Conservation (phyloP, 2,113 vertebrate species). For the Emydocephalus ijimae region DNA sequence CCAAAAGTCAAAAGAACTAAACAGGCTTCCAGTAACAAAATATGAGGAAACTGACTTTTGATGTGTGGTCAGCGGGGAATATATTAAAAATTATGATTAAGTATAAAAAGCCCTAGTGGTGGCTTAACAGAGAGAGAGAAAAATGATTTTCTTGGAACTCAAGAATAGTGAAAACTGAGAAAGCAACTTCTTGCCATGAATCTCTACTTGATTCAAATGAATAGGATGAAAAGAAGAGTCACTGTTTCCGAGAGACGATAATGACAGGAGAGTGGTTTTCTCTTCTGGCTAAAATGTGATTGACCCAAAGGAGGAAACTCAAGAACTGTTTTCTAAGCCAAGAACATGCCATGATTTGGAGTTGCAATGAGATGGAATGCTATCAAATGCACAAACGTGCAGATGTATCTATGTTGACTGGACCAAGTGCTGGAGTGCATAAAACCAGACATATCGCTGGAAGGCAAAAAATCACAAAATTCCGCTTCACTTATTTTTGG, state of each 20-base stretch:
- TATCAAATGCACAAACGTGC: neutral
- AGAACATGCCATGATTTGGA: neutral
- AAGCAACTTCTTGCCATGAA: neutral
- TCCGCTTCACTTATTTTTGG: neutral
- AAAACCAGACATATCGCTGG: neutral
- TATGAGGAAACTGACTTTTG: neutral
- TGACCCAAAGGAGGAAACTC: neutral
- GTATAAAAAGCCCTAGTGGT: neutral
- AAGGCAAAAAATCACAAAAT: neutral
- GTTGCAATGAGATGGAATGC: neutral
- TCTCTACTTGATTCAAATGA: neutral
- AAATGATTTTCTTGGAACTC: neutral
- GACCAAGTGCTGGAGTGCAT: neutral
- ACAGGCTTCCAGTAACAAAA: neutral
- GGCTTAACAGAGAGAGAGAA: neutral
- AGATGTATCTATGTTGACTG: neutral
- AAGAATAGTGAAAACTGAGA: neutral
- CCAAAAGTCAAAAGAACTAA: neutral
- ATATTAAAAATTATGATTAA: neutral
- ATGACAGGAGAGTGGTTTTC: neutral
- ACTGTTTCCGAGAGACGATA: neutral
- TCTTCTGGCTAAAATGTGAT: neutral
- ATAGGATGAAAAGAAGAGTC: neutral
- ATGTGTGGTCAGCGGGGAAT: neutral
- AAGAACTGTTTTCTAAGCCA: neutral